Evolutionary conservation across 2,113 vertebrate species (phyloP), one percentile per base, ranked within the genome.

Genomic region (Naja naja): DNA sequence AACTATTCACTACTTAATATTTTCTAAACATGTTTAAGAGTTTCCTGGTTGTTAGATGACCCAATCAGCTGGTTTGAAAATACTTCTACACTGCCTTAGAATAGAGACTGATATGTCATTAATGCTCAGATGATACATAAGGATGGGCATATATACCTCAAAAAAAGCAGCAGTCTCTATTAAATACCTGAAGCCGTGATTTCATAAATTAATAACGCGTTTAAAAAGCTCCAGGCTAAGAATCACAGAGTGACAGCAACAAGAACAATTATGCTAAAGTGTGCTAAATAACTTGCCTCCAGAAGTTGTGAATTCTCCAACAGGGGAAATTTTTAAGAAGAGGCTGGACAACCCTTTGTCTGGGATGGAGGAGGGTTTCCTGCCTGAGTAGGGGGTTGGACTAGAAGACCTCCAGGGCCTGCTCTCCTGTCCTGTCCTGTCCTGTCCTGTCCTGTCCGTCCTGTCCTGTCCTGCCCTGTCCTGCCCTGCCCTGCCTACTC

Each of bases 121-220:
- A 20, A 25, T 25, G n/a, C 86, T 20, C 45, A 89, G n/a, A 64
- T 3, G 0, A 2, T 27, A 1, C 3, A 10, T 22, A 89, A 56
- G 64, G 54, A 69, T 85, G 69, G 34, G 53, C 20, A n/a, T 0
- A 22, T 85, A 64, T 60, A 53, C 0, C 0, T 56, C 85, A 85
- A 56, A 1, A 89, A 0, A 23, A 20, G 74, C 60, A 74, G 52
- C 88, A 88, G 64, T 8, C 14, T 0, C 16, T 1, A 52, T 39
- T 7, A 9, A 95, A 90, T 47, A 89, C 69, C 85, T 23, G 0
- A 91, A 92, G 87, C 90, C 34, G 87, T 60, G 64, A 53, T 93
- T 94, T 94, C 94, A 85, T 89, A 49, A 6, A 0, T 34, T 55
- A 87, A 87, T 74, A 87, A 86, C 30, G 22, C 12, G n/a, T 89